A percentile compares a stretch with the other conserved stretches of the same genome.
Conservation (phyloP, 2,113 vertebrate species). For the Daphoenositta chrysoptera region DNA sequence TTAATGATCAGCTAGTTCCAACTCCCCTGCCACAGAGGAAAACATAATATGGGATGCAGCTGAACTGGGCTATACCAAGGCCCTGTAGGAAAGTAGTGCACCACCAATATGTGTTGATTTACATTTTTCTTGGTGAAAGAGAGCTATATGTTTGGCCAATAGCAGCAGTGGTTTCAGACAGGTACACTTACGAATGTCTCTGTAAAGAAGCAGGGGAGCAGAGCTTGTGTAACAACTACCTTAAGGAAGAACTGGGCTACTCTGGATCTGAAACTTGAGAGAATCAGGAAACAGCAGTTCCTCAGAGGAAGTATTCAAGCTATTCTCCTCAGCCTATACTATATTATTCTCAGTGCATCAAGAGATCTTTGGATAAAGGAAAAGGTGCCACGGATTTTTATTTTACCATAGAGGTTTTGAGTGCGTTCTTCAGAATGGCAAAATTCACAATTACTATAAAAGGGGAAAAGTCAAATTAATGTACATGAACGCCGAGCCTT, state of each 20-base stretch:
- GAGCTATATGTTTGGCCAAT: neutral
- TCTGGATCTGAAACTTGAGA: neutral
- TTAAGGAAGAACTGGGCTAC: neutral
- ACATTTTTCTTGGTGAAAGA: neutral
- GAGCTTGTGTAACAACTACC: neutral
- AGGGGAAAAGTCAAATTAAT: neutral
- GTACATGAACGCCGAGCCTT: neutral
- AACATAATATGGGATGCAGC: neutral
- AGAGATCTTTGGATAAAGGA: neutral
- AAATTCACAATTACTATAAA: neutral
- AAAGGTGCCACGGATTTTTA: neutral
- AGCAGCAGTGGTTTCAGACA: neutral
- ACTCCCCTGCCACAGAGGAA: neutral
- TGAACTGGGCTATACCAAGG: neutral
- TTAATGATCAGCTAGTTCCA: neutral
- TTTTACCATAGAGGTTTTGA: neutral
- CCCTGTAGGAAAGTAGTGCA: neutral
- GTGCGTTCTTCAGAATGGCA: neutral
- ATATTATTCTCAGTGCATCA: neutral
- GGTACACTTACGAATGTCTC: neutral
- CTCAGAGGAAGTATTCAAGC: neutral
- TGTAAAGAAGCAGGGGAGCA: neutral
- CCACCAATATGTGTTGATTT: neutral
- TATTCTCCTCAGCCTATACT: neutral
- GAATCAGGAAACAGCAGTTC: neutral